Conservation (phyloP, 2,888 invertebrate genomes). For the Barypeithes pellucidus region DNA sequence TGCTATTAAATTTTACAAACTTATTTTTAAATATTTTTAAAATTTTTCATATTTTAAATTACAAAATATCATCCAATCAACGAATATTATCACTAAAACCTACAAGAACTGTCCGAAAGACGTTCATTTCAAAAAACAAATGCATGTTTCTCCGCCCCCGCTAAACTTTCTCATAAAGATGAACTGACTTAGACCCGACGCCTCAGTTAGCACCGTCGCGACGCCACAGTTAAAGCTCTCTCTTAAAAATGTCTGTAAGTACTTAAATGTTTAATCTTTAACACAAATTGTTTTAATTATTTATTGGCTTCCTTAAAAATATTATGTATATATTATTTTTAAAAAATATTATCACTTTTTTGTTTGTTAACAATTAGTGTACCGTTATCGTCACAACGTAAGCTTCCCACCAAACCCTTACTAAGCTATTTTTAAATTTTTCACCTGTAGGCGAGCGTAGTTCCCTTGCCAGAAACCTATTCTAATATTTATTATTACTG, state of each 20-base stretch:
- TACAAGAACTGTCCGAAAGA: conserved; percentile 11
- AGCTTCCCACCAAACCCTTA: background rate
- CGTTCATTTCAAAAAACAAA: conserved; percentile 40
- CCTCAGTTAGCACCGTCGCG: conserved; percentile 73
- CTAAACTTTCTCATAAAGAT: conserved; percentile 65
- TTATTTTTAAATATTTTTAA: too few relatives aligned
- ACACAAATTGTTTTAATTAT: conserved; percentile 10
- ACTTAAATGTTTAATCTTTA: conserved; percentile 22
- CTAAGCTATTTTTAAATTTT: conserved; percentile 31
- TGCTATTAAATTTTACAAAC: too few relatives aligned
- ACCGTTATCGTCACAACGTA: background rate
- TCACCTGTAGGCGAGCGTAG: conserved; percentile 12
- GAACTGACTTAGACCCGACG: conserved; percentile 65
- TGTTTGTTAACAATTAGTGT: background rate
- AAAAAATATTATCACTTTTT: conserved; percentile 10
- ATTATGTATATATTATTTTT: background rate
- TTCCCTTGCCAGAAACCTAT: conserved; percentile 24
- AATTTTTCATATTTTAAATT: background rate
- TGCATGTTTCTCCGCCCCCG: conserved; percentile 63
- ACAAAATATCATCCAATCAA: background rate
- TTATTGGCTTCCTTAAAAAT: background rate
- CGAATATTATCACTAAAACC: background rate
- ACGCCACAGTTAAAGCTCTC: conserved; percentile 67
- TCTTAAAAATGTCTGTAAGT: conserved; percentile 67
- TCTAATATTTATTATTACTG: conserved; percentile 9